Evolutionary conservation across 2,113 vertebrate genomes (phyloP), one percentile per base, ranked within the genome.

Genomic region (Heterotis niloticus): DNA sequence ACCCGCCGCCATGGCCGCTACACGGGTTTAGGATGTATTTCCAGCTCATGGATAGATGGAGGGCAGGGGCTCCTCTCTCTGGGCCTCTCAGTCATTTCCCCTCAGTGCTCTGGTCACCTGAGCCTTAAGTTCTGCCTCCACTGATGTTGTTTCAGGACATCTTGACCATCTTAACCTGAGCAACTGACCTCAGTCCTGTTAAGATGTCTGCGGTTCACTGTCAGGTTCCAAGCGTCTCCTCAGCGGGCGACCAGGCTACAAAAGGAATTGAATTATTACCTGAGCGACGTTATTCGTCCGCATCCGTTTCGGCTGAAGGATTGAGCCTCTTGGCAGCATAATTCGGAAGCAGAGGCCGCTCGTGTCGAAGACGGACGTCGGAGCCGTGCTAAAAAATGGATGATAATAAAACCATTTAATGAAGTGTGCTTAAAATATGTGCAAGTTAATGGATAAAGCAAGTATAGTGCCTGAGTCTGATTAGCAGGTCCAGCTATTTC

Each of bases 391-490:
- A 29, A 64, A 64, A 59, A 76, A 64, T 18, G 28, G 5, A 5
- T 17, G 68, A 52, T 29, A 34, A 51, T 73, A 59, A 52, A 79
- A 54, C 9, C 29, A 64, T 59, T 72, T 65, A 79, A 65, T 64
- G 16, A 71, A 62, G 34, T 79, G 44, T 34, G 26, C 16, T 44
- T 24, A 29, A 78, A 77, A 77, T 17, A 66, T 54, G 20, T 67
- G 64, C 54, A 56, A 59, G 5, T 65, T 79, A 24, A 73, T 73
- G 34, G 29, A 59, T n/a, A 72, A 73, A 64, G 68, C 29, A 73
- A 34, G 34, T 54, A 73, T 65, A 64, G 29, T 18, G 2, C 12
- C 57, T 5, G 20, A 16, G 62, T 69, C 23, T 71, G 57, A 64
- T 73, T 54, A 79, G 28, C 24, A 29, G n/a, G 59, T 26, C 18